Evolutionary conservation across 2,797 vertebrate genomes (phyloP).

Genomic region (Acrossocheilus wenchowensis): DNA sequence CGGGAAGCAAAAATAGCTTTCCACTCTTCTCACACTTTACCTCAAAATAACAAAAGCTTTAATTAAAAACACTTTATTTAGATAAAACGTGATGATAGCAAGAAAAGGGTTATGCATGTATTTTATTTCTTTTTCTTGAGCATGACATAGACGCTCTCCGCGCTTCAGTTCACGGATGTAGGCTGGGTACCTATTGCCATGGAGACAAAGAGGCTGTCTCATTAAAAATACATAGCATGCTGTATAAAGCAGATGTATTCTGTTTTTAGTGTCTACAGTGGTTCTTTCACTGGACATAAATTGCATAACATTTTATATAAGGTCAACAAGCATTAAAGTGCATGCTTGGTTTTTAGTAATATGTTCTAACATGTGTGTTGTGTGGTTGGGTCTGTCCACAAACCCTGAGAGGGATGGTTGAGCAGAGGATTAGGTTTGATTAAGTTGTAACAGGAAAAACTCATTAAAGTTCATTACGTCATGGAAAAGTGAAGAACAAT

Average conservation of each 20-base stretch:
- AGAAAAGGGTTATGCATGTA: background rate
- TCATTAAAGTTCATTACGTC: conserved; percentile 57
- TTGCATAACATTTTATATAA: conserved; percentile 43
- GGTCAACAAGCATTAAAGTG: conserved; percentile 11
- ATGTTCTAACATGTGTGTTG: background rate
- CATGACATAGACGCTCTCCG: conserved; percentile 62
- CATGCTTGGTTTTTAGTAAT: background rate
- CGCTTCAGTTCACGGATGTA: conserved; percentile 66
- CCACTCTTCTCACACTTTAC: background rate
- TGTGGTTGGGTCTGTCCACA: background rate
- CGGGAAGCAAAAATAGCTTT: conserved; percentile 22
- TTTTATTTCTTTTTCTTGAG: conserved; percentile 21
- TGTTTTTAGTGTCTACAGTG: conserved; percentile 33
- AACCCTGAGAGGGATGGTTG: conserved; percentile 23
- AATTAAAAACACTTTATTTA: background rate
- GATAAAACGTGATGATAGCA: background rate
- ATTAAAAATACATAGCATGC: conserved; percentile 49
- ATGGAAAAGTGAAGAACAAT: conserved; percentile 14
- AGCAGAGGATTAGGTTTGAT: conserved; percentile 52
- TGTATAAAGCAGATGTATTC: conserved; percentile 39
- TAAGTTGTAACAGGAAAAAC: conserved; percentile 45
- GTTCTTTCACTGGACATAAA: background rate
- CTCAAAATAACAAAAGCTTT: background rate
- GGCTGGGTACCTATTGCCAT: conserved; percentile 80
- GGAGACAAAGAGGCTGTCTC: conserved; percentile 75